Evolutionary conservation across 35 echinoderm and acorn worm species (phyloP), one percentile per base, ranked within the genome.

Genomic region (Amphiura filiformis): DNA sequence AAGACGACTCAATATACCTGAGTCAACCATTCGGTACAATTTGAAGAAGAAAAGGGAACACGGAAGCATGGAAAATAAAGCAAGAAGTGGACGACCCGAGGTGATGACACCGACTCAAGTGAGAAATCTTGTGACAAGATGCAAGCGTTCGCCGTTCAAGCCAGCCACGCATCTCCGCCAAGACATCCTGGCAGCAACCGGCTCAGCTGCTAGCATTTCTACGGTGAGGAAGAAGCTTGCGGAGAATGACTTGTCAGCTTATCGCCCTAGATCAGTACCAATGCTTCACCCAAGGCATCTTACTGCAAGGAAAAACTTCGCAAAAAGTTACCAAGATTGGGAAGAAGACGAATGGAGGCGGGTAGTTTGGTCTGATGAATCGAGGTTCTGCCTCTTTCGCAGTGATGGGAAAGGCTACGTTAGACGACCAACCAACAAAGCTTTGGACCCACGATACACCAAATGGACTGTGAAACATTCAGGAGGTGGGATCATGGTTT

Each of bases 401-500:
- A 70, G 17, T 70, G 61, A 70, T 30, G 61, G 61, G 26, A 70
- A 70, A 70, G 61, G 61, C 2, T 70, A 15, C 26, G 61, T 70
- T 5, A 5, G 61, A 5, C 15, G 61, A 52, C 44, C 61, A n/a
- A 70, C 15, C 17, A 15, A n/a, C 26, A n/a, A 23, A 11, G 9
- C 9, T 70, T 23, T 70, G 4, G 61, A 70, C 61, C 15, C 61
- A 5, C 61, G 61, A 18, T 70, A 70, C 61, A 70, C 61, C 7
- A 70, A 70, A 70, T 23, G 7, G 2, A 70, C 61, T 70, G 20
- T 7, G 28, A 70, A 70, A 39, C 14, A 80, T 80, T 1, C 2
- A 23, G 78, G 78, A 1, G 34, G 35, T 39, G 38, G 78, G n/a
- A 80, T 80, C 78, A 80, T 80, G 78, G 78, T 80, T 12, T 80